phyloP scores from a whole-genome alignment of 2,888 invertebrate genomes.

The Oxyteleia sp. region DNA sequence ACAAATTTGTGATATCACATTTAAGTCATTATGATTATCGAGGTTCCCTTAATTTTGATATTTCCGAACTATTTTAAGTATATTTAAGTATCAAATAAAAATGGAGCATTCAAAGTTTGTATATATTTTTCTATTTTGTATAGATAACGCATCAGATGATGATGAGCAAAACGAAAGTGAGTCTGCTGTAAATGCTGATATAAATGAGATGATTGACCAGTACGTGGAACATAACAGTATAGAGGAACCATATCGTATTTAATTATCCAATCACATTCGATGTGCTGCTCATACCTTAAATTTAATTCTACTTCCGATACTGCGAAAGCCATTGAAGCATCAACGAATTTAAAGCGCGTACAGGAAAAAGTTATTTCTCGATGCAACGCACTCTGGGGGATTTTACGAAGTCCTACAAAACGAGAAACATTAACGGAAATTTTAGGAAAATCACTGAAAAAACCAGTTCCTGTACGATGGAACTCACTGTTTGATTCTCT shows the following conservation, averaged over 20 bases:
- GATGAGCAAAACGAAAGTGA: too few species aligned
- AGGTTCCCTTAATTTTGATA: too few species aligned
- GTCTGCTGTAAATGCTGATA: too few species aligned
- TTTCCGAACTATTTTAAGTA: too few species aligned
- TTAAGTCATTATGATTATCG: too few species aligned
- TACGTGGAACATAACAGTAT: too few species aligned
- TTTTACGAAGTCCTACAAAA: background rate
- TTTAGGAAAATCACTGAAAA: conserved; percentile 1
- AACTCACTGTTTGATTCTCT: conserved; percentile 18
- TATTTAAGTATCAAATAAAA: too few species aligned
- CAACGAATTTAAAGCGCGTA: background rate
- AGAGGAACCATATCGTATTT: background rate
- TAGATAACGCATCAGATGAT: too few species aligned
- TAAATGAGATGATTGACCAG: too few species aligned
- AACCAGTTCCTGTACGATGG: conserved; percentile 2
- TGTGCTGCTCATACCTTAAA: conserved; percentile 10
- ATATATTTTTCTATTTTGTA: too few species aligned
- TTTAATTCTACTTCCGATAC: conserved; percentile 11
- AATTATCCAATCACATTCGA: conserved; percentile 2
- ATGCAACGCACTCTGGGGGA: background rate
- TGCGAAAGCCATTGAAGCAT: background rate
- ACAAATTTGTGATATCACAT: too few species aligned
- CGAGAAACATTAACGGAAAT: background rate
- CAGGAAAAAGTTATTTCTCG: background rate
- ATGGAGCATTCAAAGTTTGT: too few species aligned